These are phyloP conservation scores for mouse (Mus musculus) DNA, from an alignment of 2,113 vertebrate species.

Conservation along the genomic window DNA sequence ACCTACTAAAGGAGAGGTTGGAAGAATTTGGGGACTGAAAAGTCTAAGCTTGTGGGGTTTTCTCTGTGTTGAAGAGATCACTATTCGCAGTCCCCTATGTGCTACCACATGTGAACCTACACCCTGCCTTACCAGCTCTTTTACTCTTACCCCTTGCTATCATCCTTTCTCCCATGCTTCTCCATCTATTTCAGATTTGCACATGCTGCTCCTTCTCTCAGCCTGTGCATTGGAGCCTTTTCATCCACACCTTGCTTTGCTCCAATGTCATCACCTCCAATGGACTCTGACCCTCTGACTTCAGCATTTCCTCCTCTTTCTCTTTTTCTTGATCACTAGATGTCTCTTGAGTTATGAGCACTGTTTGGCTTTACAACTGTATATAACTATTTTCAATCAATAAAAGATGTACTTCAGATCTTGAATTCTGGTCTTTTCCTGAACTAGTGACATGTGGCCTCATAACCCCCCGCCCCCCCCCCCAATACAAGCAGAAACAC, in stretches of 20 bases:
- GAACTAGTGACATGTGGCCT: too few species aligned
- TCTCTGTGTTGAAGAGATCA: not conserved
- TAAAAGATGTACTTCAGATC: not conserved
- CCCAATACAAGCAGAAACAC: too few species aligned
- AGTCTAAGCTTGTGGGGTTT: not conserved
- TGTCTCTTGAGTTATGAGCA: not conserved
- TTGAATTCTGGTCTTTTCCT: not conserved
- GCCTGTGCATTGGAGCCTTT: not conserved
- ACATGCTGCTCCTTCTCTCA: not conserved
- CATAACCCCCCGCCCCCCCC: too few species aligned
- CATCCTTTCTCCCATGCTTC: not conserved
- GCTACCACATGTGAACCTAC: not conserved
- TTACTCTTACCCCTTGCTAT: rapidly evolving
- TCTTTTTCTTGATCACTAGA: not conserved
- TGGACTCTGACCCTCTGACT: not conserved
- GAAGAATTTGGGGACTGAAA: not conserved
- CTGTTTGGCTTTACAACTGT: not conserved
- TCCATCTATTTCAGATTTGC: not conserved
- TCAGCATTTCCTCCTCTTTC: not conserved
- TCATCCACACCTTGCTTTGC: not conserved
- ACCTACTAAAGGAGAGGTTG: not conserved
- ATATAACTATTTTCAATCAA: not conserved
- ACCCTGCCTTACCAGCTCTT: rapidly evolving
- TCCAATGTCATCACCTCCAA: not conserved
- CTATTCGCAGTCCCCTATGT: rapidly evolving